A percentile compares a stretch with the other conserved stretches of the same genome.
Conservation (phyloP, 2,113 vertebrate genomes). For the Eurystomus gularis region DNA sequence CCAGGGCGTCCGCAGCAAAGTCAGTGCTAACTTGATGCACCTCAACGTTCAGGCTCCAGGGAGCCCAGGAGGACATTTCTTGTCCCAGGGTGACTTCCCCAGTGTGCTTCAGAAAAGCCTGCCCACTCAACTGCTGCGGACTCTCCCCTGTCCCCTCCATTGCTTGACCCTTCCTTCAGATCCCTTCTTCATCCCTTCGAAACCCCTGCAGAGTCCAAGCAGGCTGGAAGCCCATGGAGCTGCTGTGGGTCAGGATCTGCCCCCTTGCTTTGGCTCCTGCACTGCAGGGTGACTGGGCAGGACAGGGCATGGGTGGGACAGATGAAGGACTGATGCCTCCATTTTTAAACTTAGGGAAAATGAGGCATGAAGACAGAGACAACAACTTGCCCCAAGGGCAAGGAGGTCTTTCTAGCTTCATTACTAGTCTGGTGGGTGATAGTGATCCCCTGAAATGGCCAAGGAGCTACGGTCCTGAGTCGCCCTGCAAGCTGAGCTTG, state of each 20-base stretch:
- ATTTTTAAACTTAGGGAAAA: background rate
- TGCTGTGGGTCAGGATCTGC: background rate
- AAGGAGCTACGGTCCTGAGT: background rate
- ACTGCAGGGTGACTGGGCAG: background rate
- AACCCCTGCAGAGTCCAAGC: background rate
- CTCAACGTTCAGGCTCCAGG: background rate
- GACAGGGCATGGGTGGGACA: background rate
- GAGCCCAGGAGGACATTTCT: background rate
- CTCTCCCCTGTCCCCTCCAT: background rate
- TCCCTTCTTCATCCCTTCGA: background rate
- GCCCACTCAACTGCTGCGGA: too few relatives aligned
- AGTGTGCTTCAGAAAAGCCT: background rate
- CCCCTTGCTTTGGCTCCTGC: background rate
- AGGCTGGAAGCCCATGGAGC: too few relatives aligned
- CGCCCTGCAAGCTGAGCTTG: background rate
- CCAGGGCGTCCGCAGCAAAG: background rate
- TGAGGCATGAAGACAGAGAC: rapidly evolving
- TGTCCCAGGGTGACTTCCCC: background rate
- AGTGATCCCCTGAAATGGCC: background rate
- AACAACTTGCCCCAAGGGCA: rapidly evolving
- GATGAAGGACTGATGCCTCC: background rate
- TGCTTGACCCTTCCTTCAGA: background rate
- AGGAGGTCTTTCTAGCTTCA: background rate
- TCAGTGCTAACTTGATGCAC: rapidly evolving
- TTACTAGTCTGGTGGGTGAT: rapidly evolving